Evolutionary conservation across 2,113 vertebrate genomes (phyloP), one percentile per base, ranked within the genome.

Genomic region (Caranx melampygus): DNA sequence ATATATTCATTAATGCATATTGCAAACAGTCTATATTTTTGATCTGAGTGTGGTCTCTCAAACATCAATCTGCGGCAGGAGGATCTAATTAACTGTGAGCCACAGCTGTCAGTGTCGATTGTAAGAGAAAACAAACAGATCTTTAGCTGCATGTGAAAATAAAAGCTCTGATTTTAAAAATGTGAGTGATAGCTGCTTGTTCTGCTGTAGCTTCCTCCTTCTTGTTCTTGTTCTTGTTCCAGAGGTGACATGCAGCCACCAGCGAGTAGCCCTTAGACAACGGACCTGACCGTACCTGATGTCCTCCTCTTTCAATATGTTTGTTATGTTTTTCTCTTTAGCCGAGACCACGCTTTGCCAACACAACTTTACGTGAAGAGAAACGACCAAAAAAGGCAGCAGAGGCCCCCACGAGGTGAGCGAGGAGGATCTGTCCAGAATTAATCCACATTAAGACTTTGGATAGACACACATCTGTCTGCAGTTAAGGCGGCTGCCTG

Each of bases 381-480:
- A 57, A 72, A 52, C 72, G 76, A 86, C 57, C 26, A 37, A 67
- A 72, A 61, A 61, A 51, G 68, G 62, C 79, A 83, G 74, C 44
- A 35, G 72, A 31, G 63, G 49, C 71, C 58, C 47, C 34, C 7
- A 9, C 10, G 5, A 63, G 65, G 45, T 75, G 31, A 81, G 78
- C 66, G 26, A 60, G 14, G 33, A 26, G n/a, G 5, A 58, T 78
- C 57, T 72, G 76, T 65, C 20, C 35, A 75, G 33, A 73, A 81
- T 72, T n/a, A 76, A 57, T 65, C 67, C 69, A 78, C 59, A 75
- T 72, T 61, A 40, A 78, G 35, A 44, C 57, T 78, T 66, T 18
- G 33, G 51, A 63, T 40, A 52, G 54, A 78, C 33, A 35, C 52
- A 3, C 88, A 89, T 88, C 79, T 92, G 90, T 81, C 45, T 67